Base-by-base conservation (phyloP, 2,888 invertebrate genomes). In the Catocala fraxini region DNA sequence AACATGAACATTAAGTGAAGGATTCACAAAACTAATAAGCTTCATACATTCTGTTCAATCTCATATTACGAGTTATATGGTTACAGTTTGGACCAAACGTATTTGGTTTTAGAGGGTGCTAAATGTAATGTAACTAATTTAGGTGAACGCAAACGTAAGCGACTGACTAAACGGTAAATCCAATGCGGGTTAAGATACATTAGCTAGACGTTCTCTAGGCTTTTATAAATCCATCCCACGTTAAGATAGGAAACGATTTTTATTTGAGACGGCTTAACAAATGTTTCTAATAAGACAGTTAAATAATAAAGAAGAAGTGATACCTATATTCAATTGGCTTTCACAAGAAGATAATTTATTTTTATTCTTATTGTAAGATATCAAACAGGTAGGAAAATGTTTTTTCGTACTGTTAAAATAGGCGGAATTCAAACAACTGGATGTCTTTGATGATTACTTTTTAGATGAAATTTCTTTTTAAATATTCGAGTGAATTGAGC, bases 131-230 rank as follows among this genome's bases (percentile, higher is more conserved):
- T 54, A 41, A 65, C 57, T 63, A 61, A 62, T 66, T 59, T 49
- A 63, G 61, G 51, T 56, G 51, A 64, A 49, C 6, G 58, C 54
- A 41, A 58, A 59, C 61, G 63, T 60, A 58, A 59, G 57, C 62
- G 61, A 34, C 39, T 25, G 52, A 54, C 49, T 55, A 45, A 63
- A 64, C 47, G 59, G 52, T 60, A 65, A 71, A 63, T 51, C 59
- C 59, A 45, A 77, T 77, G 66, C 68, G 74, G 75, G 74, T 45
- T 0, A 48, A 52, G 64, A 77, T 71, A 68, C 56, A 74, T 71
- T 59, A 65, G 46, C 46, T 51, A 65, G 58, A 63, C 68, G 58
- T 68, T 63, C 46, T 61, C 34, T 46, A 48, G 51, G 62, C 49
- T 68, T 65, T 64, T 58, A 52, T 62, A 56, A 60, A 69, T 66